A percentile compares a stretch with the other conserved stretches of the same genome.
Conservation (phyloP, 2,113 vertebrate genomes). For the Cyrtonyx montezumae region DNA sequence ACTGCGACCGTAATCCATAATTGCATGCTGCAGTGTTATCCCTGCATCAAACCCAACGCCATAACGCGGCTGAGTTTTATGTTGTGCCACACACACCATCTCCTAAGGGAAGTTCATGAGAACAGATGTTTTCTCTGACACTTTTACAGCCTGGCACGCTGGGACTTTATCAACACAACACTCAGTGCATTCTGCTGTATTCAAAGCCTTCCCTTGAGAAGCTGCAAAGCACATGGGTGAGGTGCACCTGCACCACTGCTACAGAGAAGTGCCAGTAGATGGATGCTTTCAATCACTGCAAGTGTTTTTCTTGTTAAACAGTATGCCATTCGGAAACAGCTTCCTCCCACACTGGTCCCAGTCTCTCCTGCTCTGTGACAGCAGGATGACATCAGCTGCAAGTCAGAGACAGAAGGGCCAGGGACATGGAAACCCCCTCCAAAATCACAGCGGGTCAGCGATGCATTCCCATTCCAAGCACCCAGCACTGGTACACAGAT, state of each 20-base stretch:
- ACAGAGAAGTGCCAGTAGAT: neutral
- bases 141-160: slow-evolving; percentile 2
- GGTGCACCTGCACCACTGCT: neutral
- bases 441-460: neutral
- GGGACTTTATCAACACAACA: neutral
- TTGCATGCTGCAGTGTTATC: neutral
- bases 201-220: neutral
- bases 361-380: neutral
- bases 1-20: neutral
- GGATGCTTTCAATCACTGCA: neutral
- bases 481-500: rapidly evolving
- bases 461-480: rapidly evolving
- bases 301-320: neutral
- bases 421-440: neutral
- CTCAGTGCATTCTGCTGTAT: neutral
- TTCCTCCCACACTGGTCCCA: neutral
- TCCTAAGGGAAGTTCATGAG: neutral
- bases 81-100: neutral
- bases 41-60: neutral
- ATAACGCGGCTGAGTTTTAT: neutral
- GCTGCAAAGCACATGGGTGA: neutral
- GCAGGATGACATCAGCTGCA: neutral
- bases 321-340: neutral
- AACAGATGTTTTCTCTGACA: neutral
- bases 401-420: neutral